These are phyloP conservation scores for Protophormia terraenovae DNA, from an alignment of 2,888 invertebrate genomes.

Conservation along the genomic window DNA sequence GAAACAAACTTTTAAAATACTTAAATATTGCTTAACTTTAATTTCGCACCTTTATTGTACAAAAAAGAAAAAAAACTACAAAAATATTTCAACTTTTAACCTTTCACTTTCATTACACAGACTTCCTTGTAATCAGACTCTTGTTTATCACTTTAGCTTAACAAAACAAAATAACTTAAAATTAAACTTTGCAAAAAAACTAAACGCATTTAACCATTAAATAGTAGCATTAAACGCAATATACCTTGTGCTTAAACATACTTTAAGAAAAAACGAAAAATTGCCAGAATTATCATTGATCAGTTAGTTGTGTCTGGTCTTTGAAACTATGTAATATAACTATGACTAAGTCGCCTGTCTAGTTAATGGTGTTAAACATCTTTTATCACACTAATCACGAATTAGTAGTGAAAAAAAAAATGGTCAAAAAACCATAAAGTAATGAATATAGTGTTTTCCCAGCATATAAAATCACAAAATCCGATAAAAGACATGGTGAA, in stretches of 20 bases:
- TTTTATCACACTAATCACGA: slow-evolving; percentile 56
- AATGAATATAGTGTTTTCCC: slow-evolving; percentile 38
- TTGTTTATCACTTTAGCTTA: slow-evolving; percentile 50
- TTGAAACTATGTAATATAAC: slow-evolving; percentile 51
- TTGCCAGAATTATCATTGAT: slow-evolving; percentile 63
- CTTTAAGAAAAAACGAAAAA: no score
- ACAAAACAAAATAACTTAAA: background rate
- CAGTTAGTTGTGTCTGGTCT: slow-evolving; percentile 51
- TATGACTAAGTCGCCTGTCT: slow-evolving; percentile 55
- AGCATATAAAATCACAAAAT: slow-evolving; percentile 34
- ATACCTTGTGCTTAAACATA: background rate
- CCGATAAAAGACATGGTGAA: slow-evolving; percentile 24
- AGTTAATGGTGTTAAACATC: slow-evolving; percentile 59
- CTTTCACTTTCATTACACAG: slow-evolving; percentile 70
- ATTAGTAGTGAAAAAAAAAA: slow-evolving; percentile 52
- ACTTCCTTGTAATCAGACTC: slow-evolving; percentile 65
- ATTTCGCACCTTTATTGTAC: slow-evolving; percentile 61
- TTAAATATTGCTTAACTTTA: slow-evolving; percentile 57
- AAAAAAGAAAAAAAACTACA: slow-evolving; percentile 14
- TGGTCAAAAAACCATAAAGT: slow-evolving; percentile 19
- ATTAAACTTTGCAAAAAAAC: slow-evolving; percentile 12
- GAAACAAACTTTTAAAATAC: slow-evolving; percentile 30
- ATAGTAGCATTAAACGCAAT: slow-evolving; percentile 63
- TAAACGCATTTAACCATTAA: slow-evolving; percentile 62
- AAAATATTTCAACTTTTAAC: slow-evolving; percentile 70